Base-by-base conservation (phyloP, 2,888 invertebrate species). In the Cremastinae sp. region DNA sequence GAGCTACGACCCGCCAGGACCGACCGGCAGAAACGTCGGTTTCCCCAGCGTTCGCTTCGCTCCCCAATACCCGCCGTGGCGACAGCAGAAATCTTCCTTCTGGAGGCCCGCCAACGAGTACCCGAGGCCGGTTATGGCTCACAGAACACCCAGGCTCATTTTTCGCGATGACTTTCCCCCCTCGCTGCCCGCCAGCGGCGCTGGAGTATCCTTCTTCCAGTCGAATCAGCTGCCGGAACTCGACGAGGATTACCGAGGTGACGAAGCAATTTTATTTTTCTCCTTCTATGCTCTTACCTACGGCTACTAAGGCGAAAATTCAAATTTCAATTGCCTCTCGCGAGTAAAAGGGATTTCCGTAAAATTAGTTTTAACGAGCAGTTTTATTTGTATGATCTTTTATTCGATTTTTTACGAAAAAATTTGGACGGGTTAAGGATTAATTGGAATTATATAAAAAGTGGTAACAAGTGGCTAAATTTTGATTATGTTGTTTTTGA, bases 211-310 rank as follows among this genome's bases (percentile, higher is more conserved):
- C 10, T 87, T 89, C 73, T 89, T 89, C 65, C 88, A 87, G 66
- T 86, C 88, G 4, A 89, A 89, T 69, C 89, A 90, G 43, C 66
- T 90, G 59, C 85, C 86, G 7, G 89, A 90, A 1, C 75, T 85
- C 58, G 89, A 89, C 49, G 88, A 89, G 10, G 89, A 89, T 43
- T 81, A 83, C 49, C 82, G 89, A 88, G 89, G 89, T 89, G 80
- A 78, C 9, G 14, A 4, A 12, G 4, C 10, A 9, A 41, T 41
- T 12, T 12, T 47, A 0, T 28, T 9, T 28, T n/a, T 54, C 43
- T 51, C 65, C n/a, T 22, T 22, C 16, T 12, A 22, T 12, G 10
- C 4, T 41, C 10, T 18, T 5, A 7, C 18, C 12, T 20, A 10
- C 9, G 18, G 8, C 9, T 9, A 18, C 16, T 18, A 2, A 3